Base-by-base conservation (phyloP, 2,888 invertebrate species). In the Cephus nigrinus region DNA sequence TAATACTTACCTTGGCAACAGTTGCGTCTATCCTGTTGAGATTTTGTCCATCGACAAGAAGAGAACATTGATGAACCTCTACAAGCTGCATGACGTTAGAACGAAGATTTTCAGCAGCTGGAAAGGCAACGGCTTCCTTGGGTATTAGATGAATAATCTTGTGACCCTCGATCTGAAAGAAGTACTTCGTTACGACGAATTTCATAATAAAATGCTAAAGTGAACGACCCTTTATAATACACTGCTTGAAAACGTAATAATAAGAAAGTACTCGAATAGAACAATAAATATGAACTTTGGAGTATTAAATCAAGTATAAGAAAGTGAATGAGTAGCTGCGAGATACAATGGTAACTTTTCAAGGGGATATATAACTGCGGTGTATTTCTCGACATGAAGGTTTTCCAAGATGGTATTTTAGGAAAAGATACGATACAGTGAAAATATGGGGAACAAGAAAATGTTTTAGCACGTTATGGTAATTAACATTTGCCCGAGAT, bases 81-180 rank as follows among this genome's bases (percentile, higher is more conserved):
- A 84, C 85, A 69, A 87, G 80, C 68, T 87, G 88, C 79, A 93
- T 90, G 76, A 94, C 89, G 31, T 86, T 86, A 80, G 93, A 92
- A 74, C 94, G 91, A 85, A 97, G 93, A 92, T 94, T 95, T 92
- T 97, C 97, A 0, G 96, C 96, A 4, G 96, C 95, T n/a, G 97
- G 96, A 92, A 96, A 97, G 78, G 95, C 93, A 75, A 97, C 92
- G 86, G 95, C 94, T 84, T 95, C 94, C 88, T 95, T 95, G 76
- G 96, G 95, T 78, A 93, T 93, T 72, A 96, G 94, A 84, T 95
- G 88, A 85, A 94, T 92, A 12, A 93, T 89, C 79, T 92, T 91
- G 23, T 88, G 87, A 15, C 91, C 91, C 34, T 90, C 89, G 35
- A 93, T 86, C 90, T 90, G 80, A 69, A 72, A 77, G 55, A 15